phyloP scores from a whole-genome alignment of 1,140 invertebrate genomes.

The Diorhabda carinulata region DNA sequence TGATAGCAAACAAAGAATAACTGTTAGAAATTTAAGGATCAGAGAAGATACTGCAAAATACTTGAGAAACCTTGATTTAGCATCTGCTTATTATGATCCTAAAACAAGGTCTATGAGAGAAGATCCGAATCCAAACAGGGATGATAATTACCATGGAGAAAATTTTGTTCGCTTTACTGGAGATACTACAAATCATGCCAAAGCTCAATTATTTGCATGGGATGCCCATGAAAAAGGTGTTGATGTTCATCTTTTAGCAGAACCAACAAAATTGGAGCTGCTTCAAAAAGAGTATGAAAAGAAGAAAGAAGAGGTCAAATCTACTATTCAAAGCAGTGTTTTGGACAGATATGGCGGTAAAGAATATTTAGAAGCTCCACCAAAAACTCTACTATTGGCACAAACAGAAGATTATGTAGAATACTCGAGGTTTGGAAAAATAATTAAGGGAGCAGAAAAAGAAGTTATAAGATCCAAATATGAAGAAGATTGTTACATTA shows the following conservation, averaged over 20 bases:
- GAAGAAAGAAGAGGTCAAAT: conserved; percentile 85
- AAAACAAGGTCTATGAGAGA: conserved; percentile 98
- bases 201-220: conserved; percentile 96
- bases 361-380: conserved; percentile 84
- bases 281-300: conserved; percentile 86
- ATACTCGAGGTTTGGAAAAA: conserved; percentile 88
- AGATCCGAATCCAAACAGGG: conserved; percentile 80
- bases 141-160: conserved; percentile 84
- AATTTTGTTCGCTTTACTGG: conserved; percentile 94
- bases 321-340: conserved; percentile 66
- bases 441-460: conserved; percentile 82
- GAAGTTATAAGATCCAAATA: conserved; percentile 82
- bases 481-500: conserved; percentile 90
- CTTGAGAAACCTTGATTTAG: conserved; percentile 91
- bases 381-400: conserved; percentile 80
- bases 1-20: conserved; percentile 97
- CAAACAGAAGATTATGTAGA: conserved; percentile 96
- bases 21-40: conserved; percentile 95
- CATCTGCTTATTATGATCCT: conserved; percentile 98
- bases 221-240: conserved; percentile 91
- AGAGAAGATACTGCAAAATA: conserved; percentile 99
- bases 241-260: conserved; percentile 93
- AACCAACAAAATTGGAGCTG: conserved; percentile 95
- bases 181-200: conserved; percentile 86
- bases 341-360: conserved; percentile 87